A percentile compares a stretch with the other conserved stretches of the same genome.
Evolutionary conservation across 2,797 vertebrate genomes (phyloP).

Genomic region (Gobio occitaniae): DNA sequence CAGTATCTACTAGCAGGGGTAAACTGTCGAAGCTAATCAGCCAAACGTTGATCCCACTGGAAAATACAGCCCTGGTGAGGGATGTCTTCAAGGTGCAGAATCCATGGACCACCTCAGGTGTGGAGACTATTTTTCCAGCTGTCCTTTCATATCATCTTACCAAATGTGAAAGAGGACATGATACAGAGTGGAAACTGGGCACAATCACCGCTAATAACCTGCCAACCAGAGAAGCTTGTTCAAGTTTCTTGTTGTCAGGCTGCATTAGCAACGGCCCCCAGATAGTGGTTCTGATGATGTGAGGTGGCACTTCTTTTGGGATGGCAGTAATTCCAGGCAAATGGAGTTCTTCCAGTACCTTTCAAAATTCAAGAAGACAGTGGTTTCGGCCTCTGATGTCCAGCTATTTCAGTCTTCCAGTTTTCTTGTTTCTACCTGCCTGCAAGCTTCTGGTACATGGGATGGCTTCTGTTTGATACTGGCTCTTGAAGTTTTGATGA

Average conservation of each 20-base stretch:
- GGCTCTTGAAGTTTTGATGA: background rate
- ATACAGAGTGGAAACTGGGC: conserved; percentile 23
- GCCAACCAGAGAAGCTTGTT: conserved; percentile 16
- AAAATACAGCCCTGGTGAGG: background rate
- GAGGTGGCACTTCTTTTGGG: conserved; percentile 11
- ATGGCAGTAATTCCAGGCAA: conserved; percentile 29
- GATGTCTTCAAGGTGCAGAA: background rate
- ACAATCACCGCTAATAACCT: conserved; percentile 38
- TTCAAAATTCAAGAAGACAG: conserved; percentile 19
- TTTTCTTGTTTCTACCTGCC: background rate
- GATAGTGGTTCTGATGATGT: conserved; percentile 24
- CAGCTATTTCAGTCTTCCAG: conserved; percentile 9
- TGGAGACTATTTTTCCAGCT: background rate
- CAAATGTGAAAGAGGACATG: conserved; percentile 13
- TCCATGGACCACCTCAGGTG: background rate
- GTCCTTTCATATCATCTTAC: conserved; percentile 20
- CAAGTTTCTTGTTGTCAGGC: conserved; percentile 22
- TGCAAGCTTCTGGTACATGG: background rate
- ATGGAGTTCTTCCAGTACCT: conserved; percentile 4
- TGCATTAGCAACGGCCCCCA: conserved; percentile 13
- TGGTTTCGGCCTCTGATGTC: conserved; percentile 23
- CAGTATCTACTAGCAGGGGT: background rate
- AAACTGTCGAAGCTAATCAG: background rate
- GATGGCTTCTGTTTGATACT: background rate
- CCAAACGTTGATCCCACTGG: background rate